Evolutionary conservation across 2,797 vertebrate genomes (phyloP).

Genomic region (Falco rusticolus): DNA sequence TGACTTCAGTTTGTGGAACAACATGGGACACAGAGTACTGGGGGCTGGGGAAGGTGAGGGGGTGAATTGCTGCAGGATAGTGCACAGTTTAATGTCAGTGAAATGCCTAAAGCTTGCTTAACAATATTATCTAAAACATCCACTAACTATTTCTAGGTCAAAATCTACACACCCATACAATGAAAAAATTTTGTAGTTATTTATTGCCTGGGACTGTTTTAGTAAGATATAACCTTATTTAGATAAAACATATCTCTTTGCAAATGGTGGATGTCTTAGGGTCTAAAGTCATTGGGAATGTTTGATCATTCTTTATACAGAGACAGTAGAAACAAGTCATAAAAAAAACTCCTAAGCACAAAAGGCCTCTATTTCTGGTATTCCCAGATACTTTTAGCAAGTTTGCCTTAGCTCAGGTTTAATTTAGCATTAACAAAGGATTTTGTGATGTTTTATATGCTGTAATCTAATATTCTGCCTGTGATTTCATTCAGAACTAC

Average conservation of each 20-base stretch:
- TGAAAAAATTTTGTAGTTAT: slow-evolving; percentile 22
- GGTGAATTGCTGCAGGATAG: neutral
- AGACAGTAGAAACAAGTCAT: slow-evolving; percentile 21
- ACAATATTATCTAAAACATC: neutral
- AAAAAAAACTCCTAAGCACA: slow-evolving; percentile 15
- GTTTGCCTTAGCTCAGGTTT: slow-evolving; percentile 56
- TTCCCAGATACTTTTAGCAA: slow-evolving; percentile 44
- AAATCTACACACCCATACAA: neutral
- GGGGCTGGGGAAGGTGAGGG: neutral
- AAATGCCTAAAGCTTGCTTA: neutral
- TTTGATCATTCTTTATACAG: slow-evolving; percentile 50
- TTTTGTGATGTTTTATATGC: slow-evolving; percentile 70
- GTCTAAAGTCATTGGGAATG: slow-evolving; percentile 31
- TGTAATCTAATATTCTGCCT: slow-evolving; percentile 73
- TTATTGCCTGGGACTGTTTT: slow-evolving; percentile 38
- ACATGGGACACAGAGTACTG: fast-evolving
- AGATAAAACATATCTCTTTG: slow-evolving; percentile 22
- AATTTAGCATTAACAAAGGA: slow-evolving; percentile 76
- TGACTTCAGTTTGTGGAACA: neutral
- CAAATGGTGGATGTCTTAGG: neutral
- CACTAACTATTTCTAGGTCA: neutral
- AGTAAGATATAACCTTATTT: slow-evolving; percentile 14
- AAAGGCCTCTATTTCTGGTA: slow-evolving; percentile 45
- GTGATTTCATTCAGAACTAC: slow-evolving; percentile 70
- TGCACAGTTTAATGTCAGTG: neutral